phyloP scores from a whole-genome alignment of 2,888 invertebrate genomes.

The Callinectes sapidus region DNA sequence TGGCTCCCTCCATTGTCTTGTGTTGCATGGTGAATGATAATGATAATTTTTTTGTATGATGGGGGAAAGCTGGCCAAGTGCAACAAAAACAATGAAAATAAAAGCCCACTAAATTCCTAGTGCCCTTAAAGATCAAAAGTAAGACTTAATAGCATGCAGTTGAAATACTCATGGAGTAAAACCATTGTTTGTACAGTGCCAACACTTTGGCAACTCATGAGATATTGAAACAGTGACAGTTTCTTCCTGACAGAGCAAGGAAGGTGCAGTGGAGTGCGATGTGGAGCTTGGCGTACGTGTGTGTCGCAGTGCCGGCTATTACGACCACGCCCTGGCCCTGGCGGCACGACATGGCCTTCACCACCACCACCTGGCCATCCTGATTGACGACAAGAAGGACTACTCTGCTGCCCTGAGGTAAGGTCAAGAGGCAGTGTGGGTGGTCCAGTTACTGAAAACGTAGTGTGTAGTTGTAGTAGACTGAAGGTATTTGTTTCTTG shows the following conservation, averaged over 20 bases:
- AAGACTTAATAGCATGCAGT: too few species aligned
- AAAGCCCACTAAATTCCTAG: too few species aligned
- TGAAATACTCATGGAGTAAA: too few species aligned
- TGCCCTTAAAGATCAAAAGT: too few species aligned
- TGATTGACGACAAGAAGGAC: constrained; percentile 89
- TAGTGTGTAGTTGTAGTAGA: background rate
- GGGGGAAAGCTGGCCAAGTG: too few species aligned
- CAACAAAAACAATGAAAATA: too few species aligned
- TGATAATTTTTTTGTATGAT: too few species aligned
- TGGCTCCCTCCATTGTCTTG: background rate
- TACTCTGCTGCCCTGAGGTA: constrained; percentile 87
- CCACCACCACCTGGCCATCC: constrained; percentile 90
- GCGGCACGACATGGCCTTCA: constrained; percentile 89
- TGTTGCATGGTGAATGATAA: background rate
- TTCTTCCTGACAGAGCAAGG: constrained; percentile 78
- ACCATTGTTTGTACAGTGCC: too few species aligned
- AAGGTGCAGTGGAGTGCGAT: constrained; percentile 90
- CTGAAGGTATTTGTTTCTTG: background rate
- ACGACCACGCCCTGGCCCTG: constrained; percentile 87
- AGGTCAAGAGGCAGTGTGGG: constrained; percentile 75
- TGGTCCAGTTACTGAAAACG: background rate
- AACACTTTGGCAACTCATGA: too few species aligned
- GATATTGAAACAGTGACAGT: background rate
- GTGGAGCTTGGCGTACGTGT: constrained; percentile 95
- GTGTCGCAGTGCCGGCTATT: constrained; percentile 86